Percentiles rank a stretch among this genome's conserved stretches.
Evolutionary conservation across 2,888 invertebrate genomes (phyloP).

Genomic region (Xanthorhoe designata): DNA sequence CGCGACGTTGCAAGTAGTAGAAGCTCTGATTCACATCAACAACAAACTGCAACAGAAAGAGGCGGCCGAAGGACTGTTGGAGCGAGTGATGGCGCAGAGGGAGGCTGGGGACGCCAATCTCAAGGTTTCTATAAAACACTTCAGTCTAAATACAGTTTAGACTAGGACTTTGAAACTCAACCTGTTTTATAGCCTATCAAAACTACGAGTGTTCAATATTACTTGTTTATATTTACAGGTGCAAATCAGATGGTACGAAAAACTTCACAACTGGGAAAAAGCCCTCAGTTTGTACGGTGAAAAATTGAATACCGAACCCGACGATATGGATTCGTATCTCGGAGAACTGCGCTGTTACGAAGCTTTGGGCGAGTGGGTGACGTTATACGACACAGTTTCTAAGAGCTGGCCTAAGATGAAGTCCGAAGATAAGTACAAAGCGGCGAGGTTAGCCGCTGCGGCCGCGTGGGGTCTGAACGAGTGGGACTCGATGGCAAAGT

Average conservation of each 20-base stretch:
- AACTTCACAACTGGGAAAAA: constrained; percentile 99
- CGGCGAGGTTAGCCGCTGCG: constrained; percentile 96
- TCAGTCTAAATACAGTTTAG: not conserved
- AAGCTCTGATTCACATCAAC: constrained; percentile 97
- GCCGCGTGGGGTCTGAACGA: constrained; percentile 98
- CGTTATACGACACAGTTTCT: constrained; percentile 92
- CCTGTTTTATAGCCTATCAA: not conserved
- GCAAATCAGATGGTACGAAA: constrained; percentile 98
- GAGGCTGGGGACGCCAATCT: constrained; percentile 87
- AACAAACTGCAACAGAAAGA: constrained; percentile 99
- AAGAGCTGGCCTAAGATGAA: constrained; percentile 91
- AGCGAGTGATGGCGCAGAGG: constrained; percentile 94
- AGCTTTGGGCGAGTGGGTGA: constrained; percentile 98
- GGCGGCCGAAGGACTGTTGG: constrained; percentile 96
- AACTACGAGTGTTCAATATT: no score
- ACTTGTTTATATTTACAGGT: constrained; percentile 47
- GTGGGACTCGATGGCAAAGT: constrained; percentile 97
- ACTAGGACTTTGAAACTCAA: not conserved
- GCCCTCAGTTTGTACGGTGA: constrained; percentile 95
- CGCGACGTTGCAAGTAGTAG: constrained; percentile 94
- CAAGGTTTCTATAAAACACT: constrained; percentile 44
- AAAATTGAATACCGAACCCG: constrained; percentile 87
- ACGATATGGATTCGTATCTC: constrained; percentile 92
- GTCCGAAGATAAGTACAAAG: constrained; percentile 85
- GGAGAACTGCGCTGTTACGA: constrained; percentile 98